Conservation (phyloP, 2,888 invertebrate species). For the Steinernema scapterisci region DNA sequence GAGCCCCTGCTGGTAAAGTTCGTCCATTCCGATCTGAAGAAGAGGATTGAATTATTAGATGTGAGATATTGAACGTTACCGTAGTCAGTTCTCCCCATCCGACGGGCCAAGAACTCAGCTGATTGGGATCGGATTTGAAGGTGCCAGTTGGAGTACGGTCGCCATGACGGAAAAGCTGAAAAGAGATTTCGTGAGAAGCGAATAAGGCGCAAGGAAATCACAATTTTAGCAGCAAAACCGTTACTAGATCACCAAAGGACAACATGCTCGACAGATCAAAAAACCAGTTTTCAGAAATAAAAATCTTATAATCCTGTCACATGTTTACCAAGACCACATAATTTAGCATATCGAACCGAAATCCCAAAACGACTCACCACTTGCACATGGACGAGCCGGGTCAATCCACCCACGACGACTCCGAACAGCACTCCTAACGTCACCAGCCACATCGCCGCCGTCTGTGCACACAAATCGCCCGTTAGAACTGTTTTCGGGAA, state of each 20-base stretch:
- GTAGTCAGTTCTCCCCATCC: conserved; percentile 76
- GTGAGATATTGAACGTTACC: too few relatives aligned
- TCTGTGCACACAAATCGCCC: too few relatives aligned
- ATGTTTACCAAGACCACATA: too few relatives aligned
- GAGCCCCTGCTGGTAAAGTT: conserved; percentile 24
- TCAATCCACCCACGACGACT: neutral
- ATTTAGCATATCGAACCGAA: too few relatives aligned
- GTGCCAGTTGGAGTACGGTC: neutral
- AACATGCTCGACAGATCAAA: too few relatives aligned
- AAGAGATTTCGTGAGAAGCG: too few relatives aligned
- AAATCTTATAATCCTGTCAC: too few relatives aligned
- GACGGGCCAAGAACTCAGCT: neutral
- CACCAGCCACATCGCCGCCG: neutral
- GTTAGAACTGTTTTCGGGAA: too few relatives aligned
- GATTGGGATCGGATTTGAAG: conserved; percentile 14
- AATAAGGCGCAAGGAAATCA: too few relatives aligned
- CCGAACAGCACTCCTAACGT: neutral
- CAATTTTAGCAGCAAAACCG: neutral
- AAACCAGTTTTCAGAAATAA: too few relatives aligned
- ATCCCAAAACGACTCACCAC: neutral
- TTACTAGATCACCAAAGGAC: too few relatives aligned
- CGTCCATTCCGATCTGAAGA: conserved; percentile 46
- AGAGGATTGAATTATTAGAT: neutral
- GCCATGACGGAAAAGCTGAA: conserved; percentile 16
- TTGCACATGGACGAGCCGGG: neutral